phyloP scores from a whole-genome alignment of 2,888 invertebrate genomes.

The Brachyopa scutellaris region DNA sequence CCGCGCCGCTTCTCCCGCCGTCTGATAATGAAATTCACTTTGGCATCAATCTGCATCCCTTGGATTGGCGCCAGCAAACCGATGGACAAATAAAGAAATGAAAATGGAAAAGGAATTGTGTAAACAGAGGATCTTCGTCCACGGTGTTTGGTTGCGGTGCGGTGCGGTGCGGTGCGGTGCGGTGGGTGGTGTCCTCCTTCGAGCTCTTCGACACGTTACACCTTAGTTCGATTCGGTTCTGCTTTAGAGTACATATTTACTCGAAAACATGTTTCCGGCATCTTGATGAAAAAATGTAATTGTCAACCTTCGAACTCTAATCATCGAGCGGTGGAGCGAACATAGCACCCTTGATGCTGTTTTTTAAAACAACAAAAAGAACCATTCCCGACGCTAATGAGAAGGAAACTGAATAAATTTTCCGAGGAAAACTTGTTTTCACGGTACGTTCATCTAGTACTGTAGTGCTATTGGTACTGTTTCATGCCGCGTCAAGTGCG shows the following conservation, averaged over 20 bases:
- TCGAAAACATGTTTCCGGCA: slow-evolving; percentile 28
- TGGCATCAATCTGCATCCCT: slow-evolving; percentile 69
- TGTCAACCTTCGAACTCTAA: slow-evolving; percentile 40
- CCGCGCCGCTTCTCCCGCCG: slow-evolving; percentile 28
- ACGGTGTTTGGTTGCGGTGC: neutral
- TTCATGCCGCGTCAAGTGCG: slow-evolving; percentile 5
- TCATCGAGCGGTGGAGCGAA: neutral
- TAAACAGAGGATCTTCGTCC: slow-evolving; percentile 31
- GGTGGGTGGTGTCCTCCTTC: slow-evolving; percentile 24
- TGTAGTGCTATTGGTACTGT: neutral
- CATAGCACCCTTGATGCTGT: neutral
- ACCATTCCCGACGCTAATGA: slow-evolving; percentile 26
- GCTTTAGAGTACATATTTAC: slow-evolving; percentile 44
- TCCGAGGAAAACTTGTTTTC: slow-evolving; percentile 7
- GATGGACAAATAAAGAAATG: slow-evolving; percentile 61
- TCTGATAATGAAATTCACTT: slow-evolving; percentile 72
- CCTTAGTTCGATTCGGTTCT: no score
- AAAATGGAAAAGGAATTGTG: slow-evolving; percentile 52
- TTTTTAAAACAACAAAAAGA: neutral
- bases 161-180: no score
- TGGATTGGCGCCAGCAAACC: slow-evolving; percentile 69
- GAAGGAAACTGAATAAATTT: slow-evolving; percentile 50
- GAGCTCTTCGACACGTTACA: slow-evolving; percentile 18
- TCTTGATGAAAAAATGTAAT: slow-evolving; percentile 31
- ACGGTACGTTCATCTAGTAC: neutral